Conservation (phyloP, 2,113 vertebrate genomes). For the Silurus glanis region DNA sequence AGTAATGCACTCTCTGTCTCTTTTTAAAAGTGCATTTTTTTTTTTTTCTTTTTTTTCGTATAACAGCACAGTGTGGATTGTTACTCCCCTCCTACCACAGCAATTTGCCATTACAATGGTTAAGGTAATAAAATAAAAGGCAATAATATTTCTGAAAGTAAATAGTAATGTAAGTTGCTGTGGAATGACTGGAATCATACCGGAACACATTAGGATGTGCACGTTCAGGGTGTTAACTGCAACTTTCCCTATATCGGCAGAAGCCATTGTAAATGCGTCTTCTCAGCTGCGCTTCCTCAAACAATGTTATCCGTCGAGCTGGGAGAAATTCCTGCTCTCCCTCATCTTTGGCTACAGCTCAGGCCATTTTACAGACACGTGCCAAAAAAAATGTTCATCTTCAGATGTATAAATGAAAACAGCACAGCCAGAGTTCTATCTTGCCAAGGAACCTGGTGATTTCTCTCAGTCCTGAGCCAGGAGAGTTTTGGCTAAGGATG, state of each 20-base stretch:
- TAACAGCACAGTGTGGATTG: background rate
- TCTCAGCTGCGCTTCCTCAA: conserved; percentile 22
- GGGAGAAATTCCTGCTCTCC: conserved; percentile 12
- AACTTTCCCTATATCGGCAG: background rate
- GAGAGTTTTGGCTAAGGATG: background rate
- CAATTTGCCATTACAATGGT: background rate
- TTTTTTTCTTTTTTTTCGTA: background rate
- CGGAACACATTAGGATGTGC: background rate
- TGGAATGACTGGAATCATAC: background rate
- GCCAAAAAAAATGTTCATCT: conserved; percentile 15
- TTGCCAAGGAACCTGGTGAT: background rate
- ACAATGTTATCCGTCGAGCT: conserved; percentile 31
- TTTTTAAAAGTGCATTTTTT: background rate
- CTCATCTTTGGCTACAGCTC: conserved; percentile 9
- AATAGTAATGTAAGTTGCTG: background rate
- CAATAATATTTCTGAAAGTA: background rate
- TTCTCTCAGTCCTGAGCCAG: conserved; percentile 1
- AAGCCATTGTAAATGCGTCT: background rate
- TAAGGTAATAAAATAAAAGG: no score
- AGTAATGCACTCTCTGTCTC: background rate
- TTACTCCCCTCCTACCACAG: background rate
- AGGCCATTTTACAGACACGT: background rate
- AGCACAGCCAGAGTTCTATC: background rate
- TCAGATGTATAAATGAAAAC: conserved; percentile 23
- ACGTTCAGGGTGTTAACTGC: background rate